Conservation (phyloP, 2,113 vertebrate genomes). For the Puntigrus tetrazona region DNA sequence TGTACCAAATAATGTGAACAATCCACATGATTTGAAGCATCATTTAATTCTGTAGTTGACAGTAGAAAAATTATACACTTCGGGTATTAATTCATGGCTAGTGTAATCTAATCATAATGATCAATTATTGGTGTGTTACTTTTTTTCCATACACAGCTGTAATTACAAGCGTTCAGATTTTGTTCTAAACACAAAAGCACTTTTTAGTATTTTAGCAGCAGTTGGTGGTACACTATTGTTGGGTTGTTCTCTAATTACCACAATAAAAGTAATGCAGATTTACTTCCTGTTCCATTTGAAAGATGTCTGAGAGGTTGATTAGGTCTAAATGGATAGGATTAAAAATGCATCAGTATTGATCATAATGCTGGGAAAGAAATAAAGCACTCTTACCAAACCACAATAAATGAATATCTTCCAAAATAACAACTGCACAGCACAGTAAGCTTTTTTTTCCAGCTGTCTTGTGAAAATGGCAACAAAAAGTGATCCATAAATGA, state of each 20-base stretch:
- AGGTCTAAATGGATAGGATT: conserved; percentile 22
- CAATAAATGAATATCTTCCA: background rate
- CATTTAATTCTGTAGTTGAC: background rate
- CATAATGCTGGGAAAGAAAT: conserved; percentile 5
- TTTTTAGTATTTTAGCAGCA: background rate
- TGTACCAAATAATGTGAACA: background rate
- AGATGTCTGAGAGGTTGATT: background rate
- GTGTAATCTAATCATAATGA: background rate
- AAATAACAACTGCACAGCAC: background rate
- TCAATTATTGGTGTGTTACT: background rate
- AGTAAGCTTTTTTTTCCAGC: no score
- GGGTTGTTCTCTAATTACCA: background rate
- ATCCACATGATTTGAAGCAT: background rate
- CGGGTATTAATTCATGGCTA: background rate
- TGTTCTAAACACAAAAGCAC: background rate
- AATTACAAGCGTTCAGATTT: background rate
- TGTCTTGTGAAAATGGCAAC: no score
- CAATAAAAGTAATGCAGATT: conserved; percentile 5
- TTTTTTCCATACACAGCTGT: background rate
- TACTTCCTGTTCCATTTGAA: conserved; percentile 8
- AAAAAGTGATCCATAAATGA: no score
- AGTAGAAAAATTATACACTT: background rate
- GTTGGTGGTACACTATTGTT: background rate
- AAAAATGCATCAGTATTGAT: conserved; percentile 34
- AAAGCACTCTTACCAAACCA: background rate